phyloP scores from a whole-genome alignment of 2,888 invertebrate genomes.

The Petrolisthes manimaculis region DNA sequence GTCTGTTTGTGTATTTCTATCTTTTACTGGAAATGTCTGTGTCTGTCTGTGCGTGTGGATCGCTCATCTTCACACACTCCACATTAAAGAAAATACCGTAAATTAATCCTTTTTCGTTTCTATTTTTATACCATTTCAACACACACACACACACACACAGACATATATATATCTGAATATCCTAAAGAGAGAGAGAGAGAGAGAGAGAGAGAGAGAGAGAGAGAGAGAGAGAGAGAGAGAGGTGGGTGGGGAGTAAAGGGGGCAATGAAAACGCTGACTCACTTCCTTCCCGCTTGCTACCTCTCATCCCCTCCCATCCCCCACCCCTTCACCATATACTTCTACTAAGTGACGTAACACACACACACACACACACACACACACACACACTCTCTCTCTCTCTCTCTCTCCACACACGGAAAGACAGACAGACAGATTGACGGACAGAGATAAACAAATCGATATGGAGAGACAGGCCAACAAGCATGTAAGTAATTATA shows the following conservation, averaged over 20 bases:
- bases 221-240: slow-evolving; percentile 39
- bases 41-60: not conserved
- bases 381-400: not conserved
- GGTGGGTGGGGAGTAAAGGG: not conserved
- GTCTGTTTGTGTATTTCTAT: not conserved
- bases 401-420: not conserved
- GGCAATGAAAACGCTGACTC: not conserved
- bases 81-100: too few species aligned
- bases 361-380: not conserved
- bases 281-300: not conserved
- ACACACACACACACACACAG: too few species aligned
- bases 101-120: too few species aligned
- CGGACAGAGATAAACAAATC: not conserved
- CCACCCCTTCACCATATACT: too few species aligned
- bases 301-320: not conserved
- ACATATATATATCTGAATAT: too few species aligned
- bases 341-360: too few species aligned
- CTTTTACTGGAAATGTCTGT: not conserved
- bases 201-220: slow-evolving; percentile 36
- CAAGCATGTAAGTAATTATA: too few species aligned
- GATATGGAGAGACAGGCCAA: not conserved
- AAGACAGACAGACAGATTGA: not conserved
- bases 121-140: too few species aligned
- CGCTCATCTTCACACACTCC: not conserved
- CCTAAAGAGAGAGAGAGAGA: slow-evolving; percentile 28